Evolutionary conservation across 2,888 invertebrate genomes (phyloP), one percentile per base, ranked within the genome.

Genomic region (Hemicrepidius hirtus): DNA sequence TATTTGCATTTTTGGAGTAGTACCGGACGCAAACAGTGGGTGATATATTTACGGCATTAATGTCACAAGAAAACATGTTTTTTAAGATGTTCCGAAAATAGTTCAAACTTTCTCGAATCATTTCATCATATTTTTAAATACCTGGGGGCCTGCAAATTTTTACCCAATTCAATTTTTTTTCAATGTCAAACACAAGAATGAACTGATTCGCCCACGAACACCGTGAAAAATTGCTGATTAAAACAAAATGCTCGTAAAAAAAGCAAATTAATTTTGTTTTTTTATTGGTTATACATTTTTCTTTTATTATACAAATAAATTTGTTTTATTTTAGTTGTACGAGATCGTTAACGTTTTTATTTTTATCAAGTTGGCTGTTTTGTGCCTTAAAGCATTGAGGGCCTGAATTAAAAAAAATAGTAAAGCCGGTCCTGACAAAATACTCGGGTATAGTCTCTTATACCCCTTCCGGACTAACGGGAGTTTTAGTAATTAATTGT

Each of bases 41-140:
- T 57, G 37, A 57, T 57, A 57, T 40, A 57, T 37, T 57, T n/a
- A 20, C 16, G 57, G 37, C 57, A 57, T 57, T 57, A 57, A 37
- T 10, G 28, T 46, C 46, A 16, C 35, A 28, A 50, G 50, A 50
- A 37, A 57, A 55, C 37, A 37, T 57, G 57, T 57, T 57, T 57
- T 55, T 57, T 20, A 21, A 20, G 37, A 35, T 24, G 50, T n/a
- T 50, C 57, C 37, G 18, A 21, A 35, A 57, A 57, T 37, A 37
- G 57, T 37, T 37, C 16, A 16, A 57, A 37, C n/a, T n/a, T n/a
- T 57, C 37, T 57, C 57, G 28, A 53, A 53, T 53, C 53, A 13
- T 53, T 49, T 32, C 53, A 21, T 53, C 53, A 53, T 32, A 32
- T 13, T 53, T 13, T 57, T 37, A 57, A 57, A 57, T 57, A 57